Conservation (phyloP, 2,797 vertebrate genomes). For the Eptatretus atami region DNA sequence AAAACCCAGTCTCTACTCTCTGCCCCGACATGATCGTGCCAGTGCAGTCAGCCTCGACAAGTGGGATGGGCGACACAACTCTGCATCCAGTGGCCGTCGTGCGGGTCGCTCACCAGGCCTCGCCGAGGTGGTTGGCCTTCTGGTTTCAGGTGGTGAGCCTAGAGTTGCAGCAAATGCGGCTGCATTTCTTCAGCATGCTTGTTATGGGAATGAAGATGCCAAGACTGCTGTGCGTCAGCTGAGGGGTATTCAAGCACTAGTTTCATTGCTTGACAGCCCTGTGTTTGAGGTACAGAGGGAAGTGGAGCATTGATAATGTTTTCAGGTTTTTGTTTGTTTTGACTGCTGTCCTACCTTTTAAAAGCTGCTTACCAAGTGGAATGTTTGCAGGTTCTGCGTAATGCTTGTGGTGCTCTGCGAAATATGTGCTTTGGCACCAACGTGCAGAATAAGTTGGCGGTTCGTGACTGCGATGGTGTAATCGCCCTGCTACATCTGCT, state of each 20-base stretch:
- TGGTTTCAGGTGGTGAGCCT: not conserved
- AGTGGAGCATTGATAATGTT: not conserved
- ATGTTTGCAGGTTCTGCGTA: constrained; percentile 31
- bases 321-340: too few relatives aligned
- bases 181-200: constrained; percentile 69
- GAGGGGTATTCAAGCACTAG: constrained; percentile 21
- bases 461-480: constrained; percentile 86
- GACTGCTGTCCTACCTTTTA: too few relatives aligned
- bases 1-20: too few relatives aligned
- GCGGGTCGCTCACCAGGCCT: too few relatives aligned
- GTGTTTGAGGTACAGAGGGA: not conserved
- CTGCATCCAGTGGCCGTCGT: too few relatives aligned
- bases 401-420: constrained; percentile 71
- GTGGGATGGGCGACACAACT: too few relatives aligned
- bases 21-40: too few relatives aligned
- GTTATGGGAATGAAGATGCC: constrained; percentile 77
- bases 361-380: not conserved
- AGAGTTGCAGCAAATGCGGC: constrained; percentile 71
- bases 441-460: constrained; percentile 70
- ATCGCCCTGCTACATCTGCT: constrained; percentile 44
- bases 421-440: constrained; percentile 84
- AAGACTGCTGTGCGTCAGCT: constrained; percentile 20
- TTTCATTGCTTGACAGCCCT: constrained; percentile 14
- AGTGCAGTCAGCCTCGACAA: too few relatives aligned
- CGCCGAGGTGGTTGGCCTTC: constrained; percentile 1